Evolutionary conservation across 2,888 invertebrate genomes (phyloP), one percentile per base, ranked within the genome.

Genomic region (Drosophila merina): DNA sequence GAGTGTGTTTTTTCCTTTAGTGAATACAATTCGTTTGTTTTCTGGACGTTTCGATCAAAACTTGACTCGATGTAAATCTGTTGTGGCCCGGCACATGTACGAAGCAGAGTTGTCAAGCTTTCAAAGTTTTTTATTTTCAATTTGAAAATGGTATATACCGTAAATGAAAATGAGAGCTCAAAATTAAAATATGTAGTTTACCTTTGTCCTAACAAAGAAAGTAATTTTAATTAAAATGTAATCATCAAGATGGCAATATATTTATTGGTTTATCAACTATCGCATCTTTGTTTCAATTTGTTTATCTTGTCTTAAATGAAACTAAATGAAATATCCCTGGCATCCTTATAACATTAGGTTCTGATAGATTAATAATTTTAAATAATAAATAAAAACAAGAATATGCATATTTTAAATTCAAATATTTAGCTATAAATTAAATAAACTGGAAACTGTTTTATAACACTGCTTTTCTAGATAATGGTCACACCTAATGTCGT

Each of bases 61-160:
- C n/a, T n/a, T 14, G 26, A n/a, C 36, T 36, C 25, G 44, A 42
- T 42, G 40, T 20, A 8, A 20, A 44, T 9, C 4, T 44, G 10
- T 10, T 44, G 44, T 50, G 12, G 50, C 52, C 63, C 69, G 63
- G 63, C 63, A 64, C 63, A 64, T 64, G 63, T 55, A 47, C 9
- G 58, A 62, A 42, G 20, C 36, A 44, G 67, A 28, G 49, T 42
- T 38, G 50, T 47, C 47, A 4, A 4, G 5, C 31, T 6, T 38
- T n/a, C 14, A 12, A 6, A 5, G 36, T 36, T 36, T 33, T 10
- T 33, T 33, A 9, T 31, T 7, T 8, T 31, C n/a, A n/a, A 4
- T 1, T 4, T 10, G n/a, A 10, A 20, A 2, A 2, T 20, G 20
- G 20, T 20, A 20, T 20, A 1, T 20, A 20, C 20, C 20, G 20